Evolutionary conservation across 1,140 invertebrate species (phyloP).

Genomic region (Goniozus legneri): DNA sequence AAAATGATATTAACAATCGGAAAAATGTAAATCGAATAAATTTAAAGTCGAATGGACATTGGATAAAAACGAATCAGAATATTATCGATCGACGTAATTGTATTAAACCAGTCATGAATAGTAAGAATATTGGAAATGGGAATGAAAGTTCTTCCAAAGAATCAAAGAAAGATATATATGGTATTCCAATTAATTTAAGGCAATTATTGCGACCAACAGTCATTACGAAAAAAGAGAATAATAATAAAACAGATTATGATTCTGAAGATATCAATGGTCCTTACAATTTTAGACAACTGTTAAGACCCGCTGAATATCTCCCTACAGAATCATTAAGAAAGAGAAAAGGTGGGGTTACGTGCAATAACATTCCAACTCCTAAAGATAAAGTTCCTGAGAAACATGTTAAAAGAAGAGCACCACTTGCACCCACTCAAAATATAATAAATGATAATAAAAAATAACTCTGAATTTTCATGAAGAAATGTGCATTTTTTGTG

Average conservation of each 20-base stretch:
- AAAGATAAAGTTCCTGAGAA: conserved; percentile 37
- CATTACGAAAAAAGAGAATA: conserved; percentile 40
- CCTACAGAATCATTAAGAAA: conserved; percentile 71
- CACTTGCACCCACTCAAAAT: conserved; percentile 34
- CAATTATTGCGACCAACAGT: conserved; percentile 54
- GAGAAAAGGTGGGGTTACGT: conserved; percentile 53
- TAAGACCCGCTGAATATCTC: conserved; percentile 64
- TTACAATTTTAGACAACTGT: conserved; percentile 67
- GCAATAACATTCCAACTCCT: conserved; percentile 18
- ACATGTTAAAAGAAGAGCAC: conserved; percentile 44
- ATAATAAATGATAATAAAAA: conserved; percentile 21
- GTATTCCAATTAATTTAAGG: conserved; percentile 49
- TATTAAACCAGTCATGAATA: conserved; percentile 8
- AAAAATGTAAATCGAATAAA: neutral
- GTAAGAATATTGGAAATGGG: conserved; percentile 7
- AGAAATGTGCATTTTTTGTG: neutral
- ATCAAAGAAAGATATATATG: conserved; percentile 36
- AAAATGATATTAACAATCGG: conserved; percentile 1
- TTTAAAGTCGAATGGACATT: conserved; percentile 14
- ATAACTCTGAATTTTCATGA: neutral
- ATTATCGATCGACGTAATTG: conserved; percentile 7
- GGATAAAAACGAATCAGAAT: conserved; percentile 1
- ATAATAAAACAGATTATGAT: conserved; percentile 36
- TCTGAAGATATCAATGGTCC: conserved; percentile 62
- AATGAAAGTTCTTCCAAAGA: conserved; percentile 7